Base-by-base conservation (phyloP, 30 jellyfish, hydroid and myxozoan species). In the Aurelia sp. region DNA sequence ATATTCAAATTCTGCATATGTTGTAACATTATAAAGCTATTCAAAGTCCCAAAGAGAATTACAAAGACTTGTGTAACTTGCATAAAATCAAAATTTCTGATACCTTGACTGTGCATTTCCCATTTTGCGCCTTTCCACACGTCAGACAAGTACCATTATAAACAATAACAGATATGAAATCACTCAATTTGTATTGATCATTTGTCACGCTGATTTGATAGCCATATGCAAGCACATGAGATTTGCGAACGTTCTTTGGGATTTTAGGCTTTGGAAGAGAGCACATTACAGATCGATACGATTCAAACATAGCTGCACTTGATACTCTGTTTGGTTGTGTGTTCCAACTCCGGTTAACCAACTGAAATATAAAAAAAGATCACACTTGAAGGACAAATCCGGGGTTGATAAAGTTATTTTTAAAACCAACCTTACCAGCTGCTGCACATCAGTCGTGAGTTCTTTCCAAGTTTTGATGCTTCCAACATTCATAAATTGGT, bases 301-400 rank as follows among this genome's bases (percentile, higher is more conserved):
- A 87, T 10, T 87, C 96, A 63, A 87, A 87, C 96, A 87, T 87
- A 15, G 90, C 96, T 13, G 84, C 91, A 62, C 76, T 70, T 23
- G 89, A 64, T 20, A 77, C 66, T 40, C 89, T 74, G 31, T 77
- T 78, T 47, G 74, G 82, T 78, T 74, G 87, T 5, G 73, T 75
- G 62, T 73, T 57, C 96, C 96, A 87, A 53, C 74, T 79, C 15
- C 96, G 81, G 10, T 78, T 78, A 0, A 87, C 96, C 12, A 76
- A 69, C 96, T 87, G 64, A 0, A 77, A 76, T 0, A 52, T 0
- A 77, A 76, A 59, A 22, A 69, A 72, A 15, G 13, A 62, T 6
- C 13, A 19, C 12, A 11, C 3, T n/a, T 19, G 11, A 2, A n/a
- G n/a, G n/a, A n/a, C n/a, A n/a, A n/a, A n/a, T n/a, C n/a, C n/a